Percentiles rank a stretch among this genome's conserved stretches.
These are phyloP conservation scores for Gambelia wislizenii DNA, from an alignment of 2,797 vertebrate genomes.

Conservation along the genomic window DNA sequence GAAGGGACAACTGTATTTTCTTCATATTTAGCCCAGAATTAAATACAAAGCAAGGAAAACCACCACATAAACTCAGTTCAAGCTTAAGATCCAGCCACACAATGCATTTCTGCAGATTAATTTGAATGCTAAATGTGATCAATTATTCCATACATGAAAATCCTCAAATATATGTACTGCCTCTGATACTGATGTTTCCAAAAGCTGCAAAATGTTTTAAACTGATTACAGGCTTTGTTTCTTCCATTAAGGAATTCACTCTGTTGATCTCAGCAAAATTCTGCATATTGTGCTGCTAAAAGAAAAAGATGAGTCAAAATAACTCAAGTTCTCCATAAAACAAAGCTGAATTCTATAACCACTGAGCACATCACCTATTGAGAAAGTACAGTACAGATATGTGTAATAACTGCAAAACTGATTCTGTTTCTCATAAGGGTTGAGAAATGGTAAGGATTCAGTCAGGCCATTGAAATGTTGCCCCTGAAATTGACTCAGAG, in stretches of 20 bases:
- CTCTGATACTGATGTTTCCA: neutral
- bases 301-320: neutral
- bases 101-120: neutral
- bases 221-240: rapidly evolving
- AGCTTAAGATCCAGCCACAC: neutral
- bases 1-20: too few relatives aligned
- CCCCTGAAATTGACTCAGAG: too few relatives aligned
- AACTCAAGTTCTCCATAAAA: neutral
- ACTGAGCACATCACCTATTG: neutral
- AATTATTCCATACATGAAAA: conserved; percentile 19
- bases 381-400: too few relatives aligned
- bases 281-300: neutral
- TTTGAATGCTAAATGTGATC: neutral
- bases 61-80: neutral
- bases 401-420: too few relatives aligned
- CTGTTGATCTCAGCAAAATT: neutral
- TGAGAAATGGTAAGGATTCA: too few relatives aligned
- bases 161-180: conserved; percentile 13
- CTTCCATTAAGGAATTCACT: neutral
- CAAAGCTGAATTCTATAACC: neutral
- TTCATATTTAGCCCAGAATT: neutral
- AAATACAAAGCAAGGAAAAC: neutral
- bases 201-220: neutral
- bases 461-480: too few relatives aligned
- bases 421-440: too few relatives aligned